Evolutionary conservation across 2,888 invertebrate genomes (phyloP), one percentile per base, ranked within the genome.

Genomic region (Aplocera efformata): DNA sequence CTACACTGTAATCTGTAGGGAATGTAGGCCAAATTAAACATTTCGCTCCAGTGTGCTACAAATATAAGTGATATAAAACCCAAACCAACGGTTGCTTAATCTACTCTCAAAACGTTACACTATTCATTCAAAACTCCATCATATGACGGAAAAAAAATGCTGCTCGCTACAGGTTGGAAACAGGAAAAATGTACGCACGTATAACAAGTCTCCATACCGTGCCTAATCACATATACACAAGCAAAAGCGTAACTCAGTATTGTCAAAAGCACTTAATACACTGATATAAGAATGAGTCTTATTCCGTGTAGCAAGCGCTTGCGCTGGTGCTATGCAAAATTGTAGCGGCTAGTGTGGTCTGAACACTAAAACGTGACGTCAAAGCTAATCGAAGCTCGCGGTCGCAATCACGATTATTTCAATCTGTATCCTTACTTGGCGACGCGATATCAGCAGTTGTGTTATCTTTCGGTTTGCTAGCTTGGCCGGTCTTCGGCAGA

Each of bases 401-500:
- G 8, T 6, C 26, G 10, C 8, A 27, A 11, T 11, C 26, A 10
- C 9, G 9, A 3, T 6, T 26, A 10, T 13, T 24, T 25, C 22
- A 29, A 17, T 38, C 30, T 60, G 51, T 17, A 52, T 63, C 56
- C 79, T 79, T 81, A 82, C 82, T 73, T 79, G 80, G 62, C 61
- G 67, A 64, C 60, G 68, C 56, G 65, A 63, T 53, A 59, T 65
- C 69, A 56, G 64, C 62, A 48, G 71, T 62, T 53, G 67, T 54
- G 57, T 67, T 60, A 58, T 70, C 63, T 70, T 78, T 79, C 62
- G 72, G 67, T 68, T 76, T 77, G 70, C 63, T 68, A 63, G 65
- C 69, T 70, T 71, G 70, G 64, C 67, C 65, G 67, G 67, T 72
- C 75, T 79, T 79, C 71, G 68, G 63, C 66, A 81, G 72, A 63